Conservation (phyloP, 1,140 invertebrate species). For the Leptinotarsa undecemlineata region DNA sequence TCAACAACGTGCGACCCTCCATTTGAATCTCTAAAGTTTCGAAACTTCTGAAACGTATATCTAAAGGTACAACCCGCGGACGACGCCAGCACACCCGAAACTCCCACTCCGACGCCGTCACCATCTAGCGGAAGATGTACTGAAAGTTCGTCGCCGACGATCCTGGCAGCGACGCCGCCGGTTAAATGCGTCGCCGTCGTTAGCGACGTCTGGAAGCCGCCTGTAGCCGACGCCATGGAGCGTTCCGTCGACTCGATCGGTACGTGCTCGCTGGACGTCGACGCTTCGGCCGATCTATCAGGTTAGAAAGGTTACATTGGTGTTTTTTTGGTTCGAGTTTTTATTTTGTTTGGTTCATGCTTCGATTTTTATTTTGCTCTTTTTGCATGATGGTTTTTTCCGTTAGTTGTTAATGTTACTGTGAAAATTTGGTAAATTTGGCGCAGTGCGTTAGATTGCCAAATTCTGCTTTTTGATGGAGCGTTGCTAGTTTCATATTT, state of each 20-base stretch:
- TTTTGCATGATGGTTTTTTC: neutral
- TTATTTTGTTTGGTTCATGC: conserved; percentile 1
- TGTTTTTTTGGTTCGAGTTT: conserved; percentile 5
- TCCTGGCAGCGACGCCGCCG: conserved; percentile 1
- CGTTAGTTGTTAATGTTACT: neutral
- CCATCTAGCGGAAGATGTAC: neutral
- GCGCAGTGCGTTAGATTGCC: too few species aligned
- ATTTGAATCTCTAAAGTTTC: too few species aligned
- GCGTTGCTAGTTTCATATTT: too few species aligned
- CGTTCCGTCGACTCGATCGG: conserved; percentile 75
- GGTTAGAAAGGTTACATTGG: conserved; percentile 52
- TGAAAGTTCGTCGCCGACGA: neutral
- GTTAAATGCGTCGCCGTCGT: neutral
- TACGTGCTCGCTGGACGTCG: conserved; percentile 80
- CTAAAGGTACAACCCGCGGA: too few species aligned
- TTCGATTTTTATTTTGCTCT: conserved; percentile 9
- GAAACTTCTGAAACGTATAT: too few species aligned
- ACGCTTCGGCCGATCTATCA: conserved; percentile 73
- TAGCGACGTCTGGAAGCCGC: conserved; percentile 17
- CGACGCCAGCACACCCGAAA: neutral
- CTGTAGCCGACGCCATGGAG: conserved; percentile 59
- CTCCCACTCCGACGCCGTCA: neutral
- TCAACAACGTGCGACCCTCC: too few species aligned
- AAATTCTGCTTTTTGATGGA: too few species aligned
- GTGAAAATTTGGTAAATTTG: too few species aligned